Evolutionary conservation across 2,888 invertebrate species (phyloP), one percentile per base, ranked within the genome.

Genomic region (Plebejus melissa): DNA sequence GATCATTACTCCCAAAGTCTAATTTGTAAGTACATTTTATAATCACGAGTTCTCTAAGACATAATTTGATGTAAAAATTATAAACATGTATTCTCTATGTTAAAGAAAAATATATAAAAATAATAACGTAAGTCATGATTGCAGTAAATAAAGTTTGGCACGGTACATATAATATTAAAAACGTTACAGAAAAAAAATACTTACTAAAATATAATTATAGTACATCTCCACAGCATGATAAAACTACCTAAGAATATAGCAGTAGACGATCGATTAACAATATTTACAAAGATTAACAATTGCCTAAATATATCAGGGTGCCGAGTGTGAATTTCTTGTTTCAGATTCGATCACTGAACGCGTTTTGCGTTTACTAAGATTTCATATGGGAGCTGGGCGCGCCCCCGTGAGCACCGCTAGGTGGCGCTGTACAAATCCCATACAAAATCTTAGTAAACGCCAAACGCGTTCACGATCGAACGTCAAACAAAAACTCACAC

Each of bases 271-370:
- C 84, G 83, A 83, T 83, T 87, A 90, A 90, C 89, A 88, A 90
- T 91, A 91, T 91, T 90, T 91, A 91, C 90, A 91, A 85, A 86
- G 85, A 84, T 86, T 86, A 89, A 90, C 88, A 89, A 87, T 83
- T 85, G 82, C 81, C 81, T 86, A 86, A 80, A 82, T 84, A 82
- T 84, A 82, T 84, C 86, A 84, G 82, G 84, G 22, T 22, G 22
- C 22, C 22, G 22, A 22, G 22, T 22, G 22, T 22, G 22, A 22
- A 0, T 22, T 22, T 22, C 22, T 22, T 22, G 22, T 22, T 22
- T 22, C 22, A 22, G 22, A 22, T 22, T 22, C 22, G 22, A 22
- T 22, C 22, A 22, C 22, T 22, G 22, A 22, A 22, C 22, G 22
- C 22, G 22, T 22, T 22, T 22, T 22, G 22, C 22, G 22, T 22